Evolutionary conservation across 1,140 invertebrate genomes (phyloP), one percentile per base, ranked within the genome.

Genomic region (Coenobita brevimanus): DNA sequence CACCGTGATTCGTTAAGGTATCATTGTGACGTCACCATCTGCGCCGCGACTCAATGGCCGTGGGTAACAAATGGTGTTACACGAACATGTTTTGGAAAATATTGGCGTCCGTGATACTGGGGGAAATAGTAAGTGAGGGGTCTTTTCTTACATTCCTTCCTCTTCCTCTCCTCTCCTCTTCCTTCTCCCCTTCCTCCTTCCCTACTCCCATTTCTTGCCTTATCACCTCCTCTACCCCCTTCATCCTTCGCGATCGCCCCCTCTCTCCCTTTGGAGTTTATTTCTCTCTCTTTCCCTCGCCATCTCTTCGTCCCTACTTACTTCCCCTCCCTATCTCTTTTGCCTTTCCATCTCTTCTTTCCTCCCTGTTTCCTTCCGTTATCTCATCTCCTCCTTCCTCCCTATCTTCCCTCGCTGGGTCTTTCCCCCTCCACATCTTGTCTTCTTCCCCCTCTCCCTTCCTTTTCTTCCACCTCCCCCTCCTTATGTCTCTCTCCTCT

Each of bases 1-100:
- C 75, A 87, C 84, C 75, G 27, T 87, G 84, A 87, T 87, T 87
- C 76, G 84, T 87, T 87, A 87, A 79, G 84, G 84, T 87, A 87
- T 79, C 84, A 80, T 87, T 87, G 84, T 87, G 84, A 80, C 83
- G 75, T 87, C 75, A 87, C 62, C 41, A 71, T 79, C 24, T 46
- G 38, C 21, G 54, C 36, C 60, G 38, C 76, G 69, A 36, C 62
- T 87, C 73, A 87, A 71, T 87, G 62, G 84, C 73, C 64, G 17
- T n/a, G 78, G 75, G 84, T 79, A 87, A 80, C 60, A 46, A 50
- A 69, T 80, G 84, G 79, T 60, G 76, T 87, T 60, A 79, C 54
- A 79, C 15, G 54, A 54, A 57, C 57, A 69, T 33, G 41, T 79
- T 87, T 87, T 80, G 73, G 84, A 79, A 87, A 71, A 87, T 54